phyloP scores from a whole-genome alignment of 2,888 invertebrate genomes.

The Caenorhabditis sulstoni region DNA sequence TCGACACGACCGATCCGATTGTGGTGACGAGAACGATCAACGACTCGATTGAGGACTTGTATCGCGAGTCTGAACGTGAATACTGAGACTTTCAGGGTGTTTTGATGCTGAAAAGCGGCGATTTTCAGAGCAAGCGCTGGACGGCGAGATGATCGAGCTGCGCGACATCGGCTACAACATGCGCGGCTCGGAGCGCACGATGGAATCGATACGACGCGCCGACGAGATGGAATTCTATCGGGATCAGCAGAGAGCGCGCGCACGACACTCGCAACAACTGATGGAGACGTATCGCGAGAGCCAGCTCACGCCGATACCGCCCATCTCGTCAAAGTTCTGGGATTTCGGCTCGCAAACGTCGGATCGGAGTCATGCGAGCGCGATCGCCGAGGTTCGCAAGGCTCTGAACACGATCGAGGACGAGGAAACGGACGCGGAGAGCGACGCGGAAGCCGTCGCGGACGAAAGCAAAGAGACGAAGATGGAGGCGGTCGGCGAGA shows the following conservation, averaged over 20 bases:
- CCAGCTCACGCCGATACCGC: conserved; percentile 29
- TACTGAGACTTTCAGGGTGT: neutral
- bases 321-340: conserved; percentile 42
- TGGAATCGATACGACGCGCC: conserved; percentile 10
- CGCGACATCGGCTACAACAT: conserved; percentile 56
- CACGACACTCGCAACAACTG: too few species aligned
- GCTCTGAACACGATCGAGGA: conserved; percentile 45
- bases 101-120: neutral
- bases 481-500: conserved; percentile 10
- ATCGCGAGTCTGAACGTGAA: conserved; percentile 48
- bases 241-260: conserved; percentile 3
- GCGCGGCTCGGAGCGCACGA: conserved; percentile 44
- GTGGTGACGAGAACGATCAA: conserved; percentile 62
- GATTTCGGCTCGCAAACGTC: conserved; percentile 31
- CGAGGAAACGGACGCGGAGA: conserved; percentile 38
- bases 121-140: conserved; percentile 28
- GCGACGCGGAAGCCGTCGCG: too few species aligned
- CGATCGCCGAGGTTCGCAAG: conserved; percentile 23
- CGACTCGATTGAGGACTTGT: conserved; percentile 56
- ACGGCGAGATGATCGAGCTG: conserved; percentile 65
- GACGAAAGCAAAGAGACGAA: neutral
- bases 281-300: too few species aligned
- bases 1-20: conserved; percentile 77
- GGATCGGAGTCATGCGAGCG: neutral
- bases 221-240: conserved; percentile 6